phyloP scores from a whole-genome alignment of 2,113 vertebrate species.

The Parotia lawesii region DNA sequence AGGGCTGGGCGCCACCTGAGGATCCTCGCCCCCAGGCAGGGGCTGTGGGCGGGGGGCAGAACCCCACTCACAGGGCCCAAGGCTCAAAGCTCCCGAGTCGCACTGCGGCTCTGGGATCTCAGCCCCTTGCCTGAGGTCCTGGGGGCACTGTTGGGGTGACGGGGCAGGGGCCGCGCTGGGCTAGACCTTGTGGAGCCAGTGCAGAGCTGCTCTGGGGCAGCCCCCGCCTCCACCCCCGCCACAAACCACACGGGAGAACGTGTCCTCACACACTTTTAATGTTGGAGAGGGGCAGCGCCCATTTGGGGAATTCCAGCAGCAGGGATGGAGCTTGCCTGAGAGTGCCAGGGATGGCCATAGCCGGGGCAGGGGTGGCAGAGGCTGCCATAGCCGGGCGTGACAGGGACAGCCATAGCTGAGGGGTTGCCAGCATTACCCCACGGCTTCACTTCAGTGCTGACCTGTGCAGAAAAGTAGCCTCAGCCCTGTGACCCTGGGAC shows the following conservation, averaged over 20 bases:
- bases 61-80: accelerated
- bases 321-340: neutral
- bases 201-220: accelerated
- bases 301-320: accelerated
- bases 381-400: neutral
- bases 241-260: accelerated
- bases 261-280: neutral
- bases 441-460: slow-evolving; percentile 23
- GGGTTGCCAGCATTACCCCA: accelerated
- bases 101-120: accelerated
- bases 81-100: accelerated
- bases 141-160: accelerated
- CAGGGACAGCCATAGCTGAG: neutral
- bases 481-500: accelerated
- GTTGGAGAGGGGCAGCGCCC: neutral
- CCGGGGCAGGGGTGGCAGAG: neutral
- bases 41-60: neutral
- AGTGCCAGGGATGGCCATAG: neutral
- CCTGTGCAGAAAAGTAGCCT: neutral
- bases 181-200: accelerated
- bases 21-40: accelerated
- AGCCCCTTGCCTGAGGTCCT: accelerated
- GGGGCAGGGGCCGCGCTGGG: accelerated
- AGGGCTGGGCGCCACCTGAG: accelerated
- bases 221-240: accelerated